Base-by-base conservation (phyloP, 2,797 vertebrate genomes). In the Sebastes steindachneri region DNA sequence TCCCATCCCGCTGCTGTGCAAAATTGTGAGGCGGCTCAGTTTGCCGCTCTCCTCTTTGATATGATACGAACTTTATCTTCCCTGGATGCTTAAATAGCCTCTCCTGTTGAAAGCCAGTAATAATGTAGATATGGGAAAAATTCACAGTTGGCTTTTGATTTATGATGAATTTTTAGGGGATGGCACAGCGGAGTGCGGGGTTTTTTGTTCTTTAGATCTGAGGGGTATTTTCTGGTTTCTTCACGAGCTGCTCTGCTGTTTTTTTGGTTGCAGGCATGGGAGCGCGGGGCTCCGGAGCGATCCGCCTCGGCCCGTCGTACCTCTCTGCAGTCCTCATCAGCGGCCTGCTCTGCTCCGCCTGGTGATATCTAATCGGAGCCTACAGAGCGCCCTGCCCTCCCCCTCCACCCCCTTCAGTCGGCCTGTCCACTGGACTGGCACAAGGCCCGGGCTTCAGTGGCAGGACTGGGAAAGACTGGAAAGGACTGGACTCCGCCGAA, bases 221-320 rank as follows among this genome's bases (percentile, higher is more conserved):
- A 65, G 29, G 51, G 62, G 53, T 85, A 64, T 76, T 75, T 75
- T 86, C 53, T 76, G 63, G 63, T 35, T 83, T 86, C 35, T 62
- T 86, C 80, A 92, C 62, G 3, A 60, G 45, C 48, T 81, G 35
- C 62, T 88, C 41, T 83, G 45, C 63, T 91, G 76, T 15, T 60
- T 94, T 95, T 67, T 89, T 91, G 77, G 48, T 96, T 95, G 45
- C 95, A 99, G 98, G 95, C 93, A 97, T 97, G 97, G 96, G 97
- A 83, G 97, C 97, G 1, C 95, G 96, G 83, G 98, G 97, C 59
- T 98, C 96, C 23, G 93, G 95, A 48, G 93, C 94, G 1, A 82
- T 91, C 62, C 17, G 88, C 72, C 86, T 88, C 25, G 86, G 35
- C 59, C 79, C 86, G 54, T 89, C 86, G 79, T 87, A 80, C 57